phyloP scores from a whole-genome alignment of 2,797 vertebrate genomes.

The Amphiprion clarkii region DNA sequence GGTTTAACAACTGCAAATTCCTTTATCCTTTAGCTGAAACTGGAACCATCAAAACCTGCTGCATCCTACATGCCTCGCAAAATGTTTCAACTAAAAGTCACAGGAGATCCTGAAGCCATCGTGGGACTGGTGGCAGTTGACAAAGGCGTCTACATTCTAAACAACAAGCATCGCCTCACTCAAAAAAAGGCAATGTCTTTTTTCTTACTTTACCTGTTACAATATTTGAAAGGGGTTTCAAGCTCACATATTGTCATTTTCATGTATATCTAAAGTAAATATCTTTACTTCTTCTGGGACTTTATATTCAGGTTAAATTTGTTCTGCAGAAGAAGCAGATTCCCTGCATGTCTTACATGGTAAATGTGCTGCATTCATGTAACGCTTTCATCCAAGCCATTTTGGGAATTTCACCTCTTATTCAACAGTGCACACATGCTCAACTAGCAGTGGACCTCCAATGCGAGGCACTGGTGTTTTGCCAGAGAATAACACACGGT shows the following conservation, averaged over 20 bases:
- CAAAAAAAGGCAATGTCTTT: conserved; percentile 83
- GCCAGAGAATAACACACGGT: too few species aligned
- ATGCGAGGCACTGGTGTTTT: too few species aligned
- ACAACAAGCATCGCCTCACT: conserved; percentile 86
- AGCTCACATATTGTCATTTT: background rate
- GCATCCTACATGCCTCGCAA: conserved; percentile 64
- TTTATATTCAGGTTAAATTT: too few species aligned
- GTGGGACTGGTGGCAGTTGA: conserved; percentile 92
- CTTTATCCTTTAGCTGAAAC: conserved; percentile 12
- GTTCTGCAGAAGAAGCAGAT: too few species aligned
- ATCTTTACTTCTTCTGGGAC: too few species aligned
- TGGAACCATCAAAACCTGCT: background rate
- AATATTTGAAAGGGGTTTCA: background rate
- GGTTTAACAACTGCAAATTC: background rate
- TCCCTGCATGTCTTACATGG: too few species aligned
- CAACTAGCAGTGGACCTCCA: too few species aligned
- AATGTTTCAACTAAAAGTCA: conserved; percentile 79
- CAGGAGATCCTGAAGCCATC: conserved; percentile 82
- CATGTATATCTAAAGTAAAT: too few species aligned
- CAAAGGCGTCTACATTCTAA: conserved; percentile 88
- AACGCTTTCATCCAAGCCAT: too few species aligned
- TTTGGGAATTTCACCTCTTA: too few species aligned
- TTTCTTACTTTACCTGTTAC: background rate
- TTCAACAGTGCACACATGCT: too few species aligned
- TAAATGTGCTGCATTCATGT: too few species aligned